A percentile compares a stretch with the other conserved stretches of the same genome.
Conservation (phyloP, 1,140 invertebrate genomes). For the Drosophila pachea region DNA sequence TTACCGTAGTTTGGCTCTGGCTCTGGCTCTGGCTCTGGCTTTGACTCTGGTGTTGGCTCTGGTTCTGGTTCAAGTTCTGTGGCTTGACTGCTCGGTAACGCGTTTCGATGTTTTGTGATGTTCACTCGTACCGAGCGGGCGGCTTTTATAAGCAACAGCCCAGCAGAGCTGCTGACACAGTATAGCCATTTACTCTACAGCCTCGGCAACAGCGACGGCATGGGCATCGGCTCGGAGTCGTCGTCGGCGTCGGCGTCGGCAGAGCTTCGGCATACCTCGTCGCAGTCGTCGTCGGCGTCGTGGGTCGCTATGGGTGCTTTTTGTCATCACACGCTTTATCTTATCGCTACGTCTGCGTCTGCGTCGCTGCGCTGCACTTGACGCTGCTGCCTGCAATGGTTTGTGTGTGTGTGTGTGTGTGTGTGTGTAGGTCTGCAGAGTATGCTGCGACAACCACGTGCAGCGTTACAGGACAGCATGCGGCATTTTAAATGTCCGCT, state of each 20-base stretch:
- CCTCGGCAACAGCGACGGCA: slow-evolving; percentile 15
- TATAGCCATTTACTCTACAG: background rate
- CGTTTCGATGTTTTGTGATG: slow-evolving; percentile 71
- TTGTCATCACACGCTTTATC: slow-evolving; percentile 70
- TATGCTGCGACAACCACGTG: slow-evolving; percentile 68
- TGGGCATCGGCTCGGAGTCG: slow-evolving; percentile 5
- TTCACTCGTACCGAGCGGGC: slow-evolving; percentile 47
- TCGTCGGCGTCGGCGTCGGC: slow-evolving; percentile 25
- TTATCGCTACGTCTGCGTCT: slow-evolving; percentile 53
- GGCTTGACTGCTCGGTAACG: slow-evolving; percentile 64
- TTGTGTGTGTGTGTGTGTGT: slow-evolving; percentile 30
- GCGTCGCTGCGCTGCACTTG: slow-evolving; percentile 41
- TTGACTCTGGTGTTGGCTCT: slow-evolving; percentile 38
- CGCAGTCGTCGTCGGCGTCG: slow-evolving; percentile 20
- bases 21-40: slow-evolving; percentile 28
- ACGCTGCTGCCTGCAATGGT: slow-evolving; percentile 6
- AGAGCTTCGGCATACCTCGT: slow-evolving; percentile 37
- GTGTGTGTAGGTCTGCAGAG: slow-evolving; percentile 49
- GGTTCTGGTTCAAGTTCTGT: slow-evolving; percentile 30
- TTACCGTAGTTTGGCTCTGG: slow-evolving; percentile 58
- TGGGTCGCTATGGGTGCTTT: slow-evolving; percentile 67
- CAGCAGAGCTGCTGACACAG: slow-evolving; percentile 12
- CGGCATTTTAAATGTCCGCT: slow-evolving; percentile 70
- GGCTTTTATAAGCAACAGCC: slow-evolving; percentile 60
- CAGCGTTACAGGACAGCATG: slow-evolving; percentile 63